Evolutionary conservation across 2,797 vertebrate genomes (phyloP), one percentile per base, ranked within the genome.

Genomic region (Rhynchotus rufescens): DNA sequence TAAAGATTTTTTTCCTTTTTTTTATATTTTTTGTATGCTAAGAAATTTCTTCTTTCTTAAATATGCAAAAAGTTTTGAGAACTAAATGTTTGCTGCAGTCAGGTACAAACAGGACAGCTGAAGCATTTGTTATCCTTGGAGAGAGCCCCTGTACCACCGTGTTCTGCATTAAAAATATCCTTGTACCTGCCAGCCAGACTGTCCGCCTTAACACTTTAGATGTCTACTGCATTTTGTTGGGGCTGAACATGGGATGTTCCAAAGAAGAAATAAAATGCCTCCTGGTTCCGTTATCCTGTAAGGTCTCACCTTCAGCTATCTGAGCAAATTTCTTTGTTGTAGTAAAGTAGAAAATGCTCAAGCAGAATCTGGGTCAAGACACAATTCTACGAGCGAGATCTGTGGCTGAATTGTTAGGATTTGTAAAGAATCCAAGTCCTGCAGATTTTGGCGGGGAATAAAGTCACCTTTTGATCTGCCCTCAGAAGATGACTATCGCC

Each of bases 281-380:
- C 60, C 9, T 1, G 2, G 57, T n/a, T 12, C 45, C 40, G 20
- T 19, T 51, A 1, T 38, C 51, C 5, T 7, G 28, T 5, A 5
- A 32, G 5, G 0, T 2, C 6, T 30, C 38, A 21, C 23, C 23
- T 49, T 71, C 32, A 14, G 49, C 19, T n/a, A 40, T 7, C 32
- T 12, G 56, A 51, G 38, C 49, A 51, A 30, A 57, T 80, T 67
- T 80, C 86, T 30, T 15, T 6, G 19, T 2, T 59, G 61, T 38
- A 77, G 40, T 3, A 34, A 42, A 84, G 59, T 54, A 80, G 66
- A 32, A 88, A 79, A 78, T 62, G 54, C 86, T 92, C 93, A 88
- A 94, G 80, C 56, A 23, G 89, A 95, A 96, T 96, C 91, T 94
- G 86, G 95, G 96, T 94, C 94, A 83, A 7, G 86, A 34, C 60